phyloP scores from a whole-genome alignment of 2,113 vertebrate species.

The Camelus dromedarius region DNA sequence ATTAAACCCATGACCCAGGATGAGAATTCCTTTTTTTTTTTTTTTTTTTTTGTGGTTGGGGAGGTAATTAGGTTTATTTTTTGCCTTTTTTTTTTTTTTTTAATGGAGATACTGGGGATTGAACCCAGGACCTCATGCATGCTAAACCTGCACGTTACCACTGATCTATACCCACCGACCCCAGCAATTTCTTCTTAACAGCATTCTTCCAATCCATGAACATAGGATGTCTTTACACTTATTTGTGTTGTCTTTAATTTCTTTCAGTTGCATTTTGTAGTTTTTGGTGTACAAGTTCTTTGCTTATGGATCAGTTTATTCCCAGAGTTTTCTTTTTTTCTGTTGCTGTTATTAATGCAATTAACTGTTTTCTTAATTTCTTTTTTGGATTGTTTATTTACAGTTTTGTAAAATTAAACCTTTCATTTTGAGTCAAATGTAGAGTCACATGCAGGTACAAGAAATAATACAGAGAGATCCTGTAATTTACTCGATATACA shows the following conservation, averaged over 20 bases:
- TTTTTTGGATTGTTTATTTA: neutral
- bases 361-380: neutral
- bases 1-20: no score
- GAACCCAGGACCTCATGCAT: no score
- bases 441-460: neutral
- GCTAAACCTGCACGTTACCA: no score
- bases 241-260: neutral
- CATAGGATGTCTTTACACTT: neutral
- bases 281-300: neutral
- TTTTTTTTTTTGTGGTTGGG: no score
- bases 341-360: neutral
- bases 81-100: no score
- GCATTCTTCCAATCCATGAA: neutral
- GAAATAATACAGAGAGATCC: neutral
- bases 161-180: no score
- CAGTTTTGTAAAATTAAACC: neutral
- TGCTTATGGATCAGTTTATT: neutral
- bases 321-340: neutral
- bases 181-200: neutral
- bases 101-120: no score
- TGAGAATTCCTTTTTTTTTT: no score
- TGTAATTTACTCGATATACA: neutral
- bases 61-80: no score
- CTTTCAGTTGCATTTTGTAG: neutral
- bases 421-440: neutral